These are phyloP conservation scores for Drosophila pseudotalamancana DNA, from an alignment of 2,888 invertebrate species.

Conservation along the genomic window DNA sequence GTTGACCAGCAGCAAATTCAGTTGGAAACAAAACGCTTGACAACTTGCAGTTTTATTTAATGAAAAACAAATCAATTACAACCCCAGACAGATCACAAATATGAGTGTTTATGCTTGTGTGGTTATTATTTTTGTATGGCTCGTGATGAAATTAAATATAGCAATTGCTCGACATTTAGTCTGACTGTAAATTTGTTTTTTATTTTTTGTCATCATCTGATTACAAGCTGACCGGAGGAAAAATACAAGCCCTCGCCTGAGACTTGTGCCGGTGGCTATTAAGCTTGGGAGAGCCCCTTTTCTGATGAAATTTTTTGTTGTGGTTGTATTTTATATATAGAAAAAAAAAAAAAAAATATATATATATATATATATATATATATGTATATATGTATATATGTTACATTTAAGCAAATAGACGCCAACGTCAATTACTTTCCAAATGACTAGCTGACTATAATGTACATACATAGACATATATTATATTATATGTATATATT, in stretches of 20 bases:
- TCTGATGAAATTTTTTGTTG: constrained; percentile 1
- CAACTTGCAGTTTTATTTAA: constrained; percentile 34
- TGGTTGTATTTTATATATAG: constrained; percentile 16
- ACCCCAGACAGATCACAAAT: constrained; percentile 34
- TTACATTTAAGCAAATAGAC: constrained; percentile 19
- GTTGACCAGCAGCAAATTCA: constrained; percentile 64
- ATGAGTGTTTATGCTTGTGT: constrained; percentile 6
- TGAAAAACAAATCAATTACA: constrained; percentile 57
- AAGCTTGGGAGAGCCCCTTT: neutral
- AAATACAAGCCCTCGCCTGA: constrained; percentile 40
- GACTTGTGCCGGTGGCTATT: neutral
- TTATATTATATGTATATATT: no score
- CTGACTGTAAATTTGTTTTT: constrained; percentile 12
- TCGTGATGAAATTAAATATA: constrained; percentile 65
- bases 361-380: neutral
- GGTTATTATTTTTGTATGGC: constrained; percentile 16
- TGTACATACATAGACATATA: constrained; percentile 15
- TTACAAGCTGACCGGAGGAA: constrained; percentile 21
- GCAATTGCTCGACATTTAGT: constrained; percentile 44
- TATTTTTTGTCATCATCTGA: constrained; percentile 44
- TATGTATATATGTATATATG: neutral
- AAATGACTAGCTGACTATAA: constrained; percentile 13
- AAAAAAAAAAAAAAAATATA: no score
- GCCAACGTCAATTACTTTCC: constrained; percentile 16
- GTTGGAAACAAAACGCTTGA: constrained; percentile 57